These are phyloP conservation scores for Spheniscus mendiculus DNA, from an alignment of 2,113 vertebrate genomes.

Conservation along the genomic window DNA sequence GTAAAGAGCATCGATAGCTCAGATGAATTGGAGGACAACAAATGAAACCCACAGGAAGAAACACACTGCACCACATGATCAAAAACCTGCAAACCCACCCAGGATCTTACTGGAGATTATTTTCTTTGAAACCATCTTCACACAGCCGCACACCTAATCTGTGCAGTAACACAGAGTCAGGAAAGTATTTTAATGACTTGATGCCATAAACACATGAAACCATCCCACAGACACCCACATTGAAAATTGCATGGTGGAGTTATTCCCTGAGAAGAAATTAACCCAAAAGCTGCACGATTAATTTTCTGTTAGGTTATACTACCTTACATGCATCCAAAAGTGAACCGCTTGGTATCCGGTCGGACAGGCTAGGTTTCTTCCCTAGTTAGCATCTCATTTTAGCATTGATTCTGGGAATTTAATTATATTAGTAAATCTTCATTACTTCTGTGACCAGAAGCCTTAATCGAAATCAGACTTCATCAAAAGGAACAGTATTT, in stretches of 20 bases:
- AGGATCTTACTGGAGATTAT: background rate
- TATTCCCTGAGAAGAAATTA: background rate
- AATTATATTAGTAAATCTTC: background rate
- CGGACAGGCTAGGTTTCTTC: background rate
- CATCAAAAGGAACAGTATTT: background rate
- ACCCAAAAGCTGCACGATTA: background rate
- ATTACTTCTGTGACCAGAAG: background rate
- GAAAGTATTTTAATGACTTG: background rate
- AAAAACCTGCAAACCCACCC: background rate
- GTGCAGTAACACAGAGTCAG: background rate
- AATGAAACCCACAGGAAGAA: background rate
- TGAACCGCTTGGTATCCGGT: background rate
- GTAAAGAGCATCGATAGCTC: background rate
- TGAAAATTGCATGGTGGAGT: background rate
- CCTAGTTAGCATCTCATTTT: background rate
- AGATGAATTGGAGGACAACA: background rate
- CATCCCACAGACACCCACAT: background rate
- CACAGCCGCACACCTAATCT: background rate
- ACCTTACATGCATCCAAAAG: background rate
- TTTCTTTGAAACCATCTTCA: background rate
- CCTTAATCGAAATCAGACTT: background rate
- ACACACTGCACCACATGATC: background rate
- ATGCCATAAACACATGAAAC: background rate
- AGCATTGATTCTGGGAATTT: background rate
- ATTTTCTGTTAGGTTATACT: background rate